Conservation (phyloP, 2,797 vertebrate species). For the Varecia variegata region DNA sequence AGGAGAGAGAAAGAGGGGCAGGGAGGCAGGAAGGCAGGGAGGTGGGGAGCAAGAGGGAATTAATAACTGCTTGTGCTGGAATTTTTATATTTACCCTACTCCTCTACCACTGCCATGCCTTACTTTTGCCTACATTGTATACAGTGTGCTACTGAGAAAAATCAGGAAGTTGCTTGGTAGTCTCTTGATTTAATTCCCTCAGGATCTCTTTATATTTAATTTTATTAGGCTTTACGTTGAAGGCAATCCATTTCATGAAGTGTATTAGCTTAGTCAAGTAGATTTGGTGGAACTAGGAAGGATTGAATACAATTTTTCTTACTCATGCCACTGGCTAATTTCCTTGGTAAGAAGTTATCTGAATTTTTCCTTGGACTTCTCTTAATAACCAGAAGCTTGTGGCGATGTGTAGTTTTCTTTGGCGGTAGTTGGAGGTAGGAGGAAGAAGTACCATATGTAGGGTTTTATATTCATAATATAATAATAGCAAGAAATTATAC, state of each 20-base stretch:
- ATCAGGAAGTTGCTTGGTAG: constrained; percentile 56
- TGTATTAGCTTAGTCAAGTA: constrained; percentile 65
- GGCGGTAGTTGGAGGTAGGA: neutral
- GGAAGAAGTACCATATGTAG: neutral
- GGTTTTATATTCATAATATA: neutral
- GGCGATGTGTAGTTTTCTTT: neutral
- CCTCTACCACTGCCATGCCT: fast-evolving
- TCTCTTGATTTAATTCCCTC: constrained; percentile 67
- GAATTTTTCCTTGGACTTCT: neutral
- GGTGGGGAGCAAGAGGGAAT: neutral
- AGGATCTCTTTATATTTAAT: constrained; percentile 78
- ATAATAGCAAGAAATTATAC: neutral
- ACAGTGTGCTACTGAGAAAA: constrained; percentile 20
- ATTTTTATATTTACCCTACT: neutral
- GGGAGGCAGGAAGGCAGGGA: neutral
- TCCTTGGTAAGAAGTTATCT: constrained; percentile 23
- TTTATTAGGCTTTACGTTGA: constrained; percentile 74
- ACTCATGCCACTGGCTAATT: constrained; percentile 8
- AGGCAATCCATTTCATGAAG: constrained; percentile 48
- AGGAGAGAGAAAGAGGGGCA: no score
- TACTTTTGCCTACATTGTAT: neutral
- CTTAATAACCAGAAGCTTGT: neutral
- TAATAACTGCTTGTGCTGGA: neutral
- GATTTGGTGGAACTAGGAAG: constrained; percentile 61
- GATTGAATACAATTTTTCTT: constrained; percentile 54